Percentiles rank a stretch among this genome's conserved stretches.
Conservation (phyloP, 2,797 vertebrate genomes). For the Sebastes trivittatus region DNA sequence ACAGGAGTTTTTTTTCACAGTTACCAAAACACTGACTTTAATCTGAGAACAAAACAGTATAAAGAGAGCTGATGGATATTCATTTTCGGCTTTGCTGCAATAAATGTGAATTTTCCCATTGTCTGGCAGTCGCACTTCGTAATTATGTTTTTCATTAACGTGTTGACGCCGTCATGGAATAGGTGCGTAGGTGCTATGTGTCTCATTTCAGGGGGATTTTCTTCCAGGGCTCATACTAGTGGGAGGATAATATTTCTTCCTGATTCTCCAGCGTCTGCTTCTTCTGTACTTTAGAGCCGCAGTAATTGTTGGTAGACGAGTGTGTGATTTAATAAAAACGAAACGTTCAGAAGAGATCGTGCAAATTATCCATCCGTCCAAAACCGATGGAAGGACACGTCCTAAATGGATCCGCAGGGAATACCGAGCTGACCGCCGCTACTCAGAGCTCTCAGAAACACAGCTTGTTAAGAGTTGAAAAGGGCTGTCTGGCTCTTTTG, state of each 20-base stretch:
- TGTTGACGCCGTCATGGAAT: slow-evolving; percentile 11
- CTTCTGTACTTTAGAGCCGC: neutral
- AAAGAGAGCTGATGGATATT: slow-evolving; percentile 46
- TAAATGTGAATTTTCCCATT: slow-evolving; percentile 25
- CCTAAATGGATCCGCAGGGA: slow-evolving; percentile 41
- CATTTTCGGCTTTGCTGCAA: slow-evolving; percentile 10
- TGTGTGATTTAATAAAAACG: slow-evolving; percentile 26
- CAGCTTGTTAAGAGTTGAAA: slow-evolving; percentile 45
- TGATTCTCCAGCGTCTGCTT: neutral
- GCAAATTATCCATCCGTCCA: slow-evolving; percentile 7
- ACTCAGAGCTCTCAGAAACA: slow-evolving; percentile 42
- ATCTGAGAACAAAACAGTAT: slow-evolving; percentile 59
- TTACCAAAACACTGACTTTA: slow-evolving; percentile 63
- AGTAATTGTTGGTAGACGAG: slow-evolving; percentile 11
- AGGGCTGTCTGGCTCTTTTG: slow-evolving; percentile 23
- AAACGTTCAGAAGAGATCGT: neutral
- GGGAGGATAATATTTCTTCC: neutral
- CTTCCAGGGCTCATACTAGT: neutral
- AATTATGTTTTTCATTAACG: slow-evolving; percentile 40
- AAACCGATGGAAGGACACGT: slow-evolving; percentile 36
- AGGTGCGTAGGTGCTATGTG: neutral
- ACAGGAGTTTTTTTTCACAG: slow-evolving; percentile 52
- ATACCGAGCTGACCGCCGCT: slow-evolving; percentile 25
- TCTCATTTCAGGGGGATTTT: slow-evolving; percentile 30
- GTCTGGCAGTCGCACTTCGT: neutral